Evolutionary conservation across 2,797 vertebrate species (phyloP).

Genomic region (Malacoraja senta): DNA sequence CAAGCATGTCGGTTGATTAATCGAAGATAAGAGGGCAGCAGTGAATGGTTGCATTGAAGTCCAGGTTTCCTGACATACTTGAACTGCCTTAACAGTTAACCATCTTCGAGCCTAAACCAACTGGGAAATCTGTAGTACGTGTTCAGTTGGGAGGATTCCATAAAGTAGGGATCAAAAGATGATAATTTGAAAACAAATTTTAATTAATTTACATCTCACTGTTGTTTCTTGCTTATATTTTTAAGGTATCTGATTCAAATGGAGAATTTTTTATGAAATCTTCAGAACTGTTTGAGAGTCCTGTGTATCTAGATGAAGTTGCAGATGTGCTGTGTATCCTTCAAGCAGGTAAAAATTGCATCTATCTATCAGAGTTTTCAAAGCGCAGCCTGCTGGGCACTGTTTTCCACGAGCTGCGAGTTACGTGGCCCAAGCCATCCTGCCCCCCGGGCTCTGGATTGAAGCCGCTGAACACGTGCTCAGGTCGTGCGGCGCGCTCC

Average conservation of each 20-base stretch:
- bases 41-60: not conserved
- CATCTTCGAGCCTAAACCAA: not conserved
- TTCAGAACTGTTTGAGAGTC: constrained; percentile 92
- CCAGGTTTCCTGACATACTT: not conserved
- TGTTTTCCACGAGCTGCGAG: too few relatives aligned
- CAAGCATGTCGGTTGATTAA: too few relatives aligned
- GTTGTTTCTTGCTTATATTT: constrained; percentile 37
- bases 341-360: constrained; percentile 78
- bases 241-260: constrained; percentile 81
- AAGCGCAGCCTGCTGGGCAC: too few relatives aligned
- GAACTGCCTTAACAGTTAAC: not conserved
- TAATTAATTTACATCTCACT: too few relatives aligned
- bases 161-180: not conserved
- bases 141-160: not conserved
- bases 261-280: constrained; percentile 94
- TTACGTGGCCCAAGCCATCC: too few relatives aligned
- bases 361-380: too few relatives aligned
- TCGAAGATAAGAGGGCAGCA: too few relatives aligned
- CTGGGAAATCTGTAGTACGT: not conserved
- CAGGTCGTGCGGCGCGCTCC: too few relatives aligned
- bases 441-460: too few relatives aligned
- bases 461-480: too few relatives aligned
- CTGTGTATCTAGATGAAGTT: constrained; percentile 92
- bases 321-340: constrained; percentile 97
- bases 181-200: not conserved